A percentile compares a stretch with the other conserved stretches of the same genome.
These are phyloP conservation scores for Diadophis punctatus DNA, from an alignment of 2,113 vertebrate genomes.

Conservation along the genomic window DNA sequence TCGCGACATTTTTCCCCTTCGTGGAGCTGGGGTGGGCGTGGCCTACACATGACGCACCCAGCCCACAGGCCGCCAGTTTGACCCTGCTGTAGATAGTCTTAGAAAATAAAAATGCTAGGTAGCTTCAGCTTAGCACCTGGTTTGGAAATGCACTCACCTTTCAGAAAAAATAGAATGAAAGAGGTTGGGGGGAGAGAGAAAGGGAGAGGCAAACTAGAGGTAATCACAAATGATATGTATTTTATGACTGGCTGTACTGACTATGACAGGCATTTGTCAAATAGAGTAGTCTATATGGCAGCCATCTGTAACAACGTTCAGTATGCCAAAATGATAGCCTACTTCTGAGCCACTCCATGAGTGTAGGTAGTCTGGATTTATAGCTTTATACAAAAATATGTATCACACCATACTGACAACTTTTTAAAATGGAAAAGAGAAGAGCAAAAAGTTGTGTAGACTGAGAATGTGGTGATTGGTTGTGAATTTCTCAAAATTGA, in stretches of 20 bases:
- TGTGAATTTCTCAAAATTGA: background rate
- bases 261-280: background rate
- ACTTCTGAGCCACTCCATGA: background rate
- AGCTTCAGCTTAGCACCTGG: background rate
- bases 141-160: background rate
- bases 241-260: background rate
- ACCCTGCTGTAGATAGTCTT: background rate
- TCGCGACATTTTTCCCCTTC: too few relatives aligned
- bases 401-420: background rate
- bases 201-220: background rate
- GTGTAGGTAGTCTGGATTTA: background rate
- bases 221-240: background rate
- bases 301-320: background rate
- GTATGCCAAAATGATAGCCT: background rate
- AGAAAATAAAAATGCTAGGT: background rate
- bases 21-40: too few relatives aligned
- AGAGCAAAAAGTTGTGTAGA: background rate
- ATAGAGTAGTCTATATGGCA: background rate
- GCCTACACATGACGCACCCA: too few relatives aligned
- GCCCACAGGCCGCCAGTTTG: too few relatives aligned
- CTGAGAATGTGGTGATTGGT: background rate
- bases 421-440: background rate
- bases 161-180: background rate
- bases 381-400: background rate
- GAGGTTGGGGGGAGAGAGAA: background rate